Conservation (phyloP, 2,113 vertebrate species). For the Spheniscus mendiculus region DNA sequence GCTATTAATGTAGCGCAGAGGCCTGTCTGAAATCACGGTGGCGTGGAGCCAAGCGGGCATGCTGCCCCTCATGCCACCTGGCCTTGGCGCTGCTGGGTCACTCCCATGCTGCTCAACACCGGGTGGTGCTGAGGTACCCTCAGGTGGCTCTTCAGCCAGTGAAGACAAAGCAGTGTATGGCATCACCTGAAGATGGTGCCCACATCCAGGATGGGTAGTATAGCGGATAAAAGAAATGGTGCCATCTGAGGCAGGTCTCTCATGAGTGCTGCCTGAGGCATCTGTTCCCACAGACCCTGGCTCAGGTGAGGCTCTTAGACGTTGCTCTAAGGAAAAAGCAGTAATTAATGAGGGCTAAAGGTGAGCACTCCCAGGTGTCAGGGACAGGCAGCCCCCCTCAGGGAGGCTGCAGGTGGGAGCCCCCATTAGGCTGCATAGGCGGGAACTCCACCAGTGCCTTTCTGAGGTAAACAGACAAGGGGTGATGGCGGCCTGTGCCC, state of each 20-base stretch:
- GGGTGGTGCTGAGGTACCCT: background rate
- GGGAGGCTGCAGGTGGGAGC: background rate
- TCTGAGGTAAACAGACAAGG: background rate
- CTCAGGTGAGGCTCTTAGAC: background rate
- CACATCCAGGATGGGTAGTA: accelerated
- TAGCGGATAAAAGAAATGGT: accelerated
- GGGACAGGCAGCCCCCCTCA: accelerated
- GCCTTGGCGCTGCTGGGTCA: accelerated
- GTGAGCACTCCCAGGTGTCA: background rate
- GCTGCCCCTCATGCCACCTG: background rate
- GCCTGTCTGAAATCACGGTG: accelerated
- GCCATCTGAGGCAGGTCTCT: accelerated
- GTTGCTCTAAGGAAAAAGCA: background rate
- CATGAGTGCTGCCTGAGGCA: background rate
- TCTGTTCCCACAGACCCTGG: background rate
- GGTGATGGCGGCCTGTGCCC: accelerated
- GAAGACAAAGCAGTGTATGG: background rate
- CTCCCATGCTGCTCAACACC: background rate
- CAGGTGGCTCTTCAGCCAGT: background rate
- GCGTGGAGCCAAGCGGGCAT: accelerated
- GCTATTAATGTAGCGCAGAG: accelerated
- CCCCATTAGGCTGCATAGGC: accelerated
- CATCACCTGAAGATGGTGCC: background rate
- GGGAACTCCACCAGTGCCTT: background rate
- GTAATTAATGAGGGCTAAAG: background rate